A percentile compares a stretch with the other conserved stretches of the same genome.
Conservation (phyloP, 2,888 invertebrate species). For the Sphaerophoria rueppellii region DNA sequence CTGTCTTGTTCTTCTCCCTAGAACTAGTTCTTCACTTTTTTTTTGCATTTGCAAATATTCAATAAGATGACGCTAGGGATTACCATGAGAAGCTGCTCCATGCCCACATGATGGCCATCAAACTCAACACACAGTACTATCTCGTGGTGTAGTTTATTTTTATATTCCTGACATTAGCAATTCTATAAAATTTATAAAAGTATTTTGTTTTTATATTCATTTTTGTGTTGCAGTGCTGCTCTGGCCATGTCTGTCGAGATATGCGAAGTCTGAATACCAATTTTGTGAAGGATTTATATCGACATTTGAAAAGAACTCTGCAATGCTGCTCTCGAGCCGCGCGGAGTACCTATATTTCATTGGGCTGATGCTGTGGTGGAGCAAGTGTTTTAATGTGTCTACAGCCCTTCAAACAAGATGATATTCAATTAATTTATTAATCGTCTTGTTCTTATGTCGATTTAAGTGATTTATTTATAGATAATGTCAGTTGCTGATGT, state of each 20-base stretch:
- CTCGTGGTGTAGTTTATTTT: conserved; percentile 34
- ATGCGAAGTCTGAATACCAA: conserved; percentile 47
- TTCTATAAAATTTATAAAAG: conserved; percentile 46
- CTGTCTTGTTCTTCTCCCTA: conserved; percentile 36
- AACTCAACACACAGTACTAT: background rate
- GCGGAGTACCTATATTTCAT: background rate
- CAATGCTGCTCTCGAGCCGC: background rate
- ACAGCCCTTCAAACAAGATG: conserved; percentile 64
- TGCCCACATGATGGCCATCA: conserved; percentile 31
- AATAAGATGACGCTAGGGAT: conserved; percentile 52
- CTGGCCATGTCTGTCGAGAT: conserved; percentile 24
- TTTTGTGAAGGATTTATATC: conserved; percentile 56
- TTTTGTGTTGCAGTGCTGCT: conserved; percentile 14
- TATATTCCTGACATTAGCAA: conserved; percentile 53
- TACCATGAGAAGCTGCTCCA: conserved; percentile 24
- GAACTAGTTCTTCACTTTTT: conserved; percentile 45
- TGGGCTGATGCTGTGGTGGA: conserved; percentile 12
- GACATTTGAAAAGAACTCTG: conserved; percentile 47
- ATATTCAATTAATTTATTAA: conserved; percentile 63
- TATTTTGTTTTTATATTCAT: too few species aligned
- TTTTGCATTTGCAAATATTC: conserved; percentile 34
- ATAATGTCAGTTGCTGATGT: background rate
- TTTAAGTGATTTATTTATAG: conserved; percentile 53
- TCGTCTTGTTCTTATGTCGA: conserved; percentile 43
- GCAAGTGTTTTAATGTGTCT: conserved; percentile 68